Percentiles rank a stretch among this genome's conserved stretches.
phyloP scores from a whole-genome alignment of 2,113 vertebrate species.

The Nettapus auritus region DNA sequence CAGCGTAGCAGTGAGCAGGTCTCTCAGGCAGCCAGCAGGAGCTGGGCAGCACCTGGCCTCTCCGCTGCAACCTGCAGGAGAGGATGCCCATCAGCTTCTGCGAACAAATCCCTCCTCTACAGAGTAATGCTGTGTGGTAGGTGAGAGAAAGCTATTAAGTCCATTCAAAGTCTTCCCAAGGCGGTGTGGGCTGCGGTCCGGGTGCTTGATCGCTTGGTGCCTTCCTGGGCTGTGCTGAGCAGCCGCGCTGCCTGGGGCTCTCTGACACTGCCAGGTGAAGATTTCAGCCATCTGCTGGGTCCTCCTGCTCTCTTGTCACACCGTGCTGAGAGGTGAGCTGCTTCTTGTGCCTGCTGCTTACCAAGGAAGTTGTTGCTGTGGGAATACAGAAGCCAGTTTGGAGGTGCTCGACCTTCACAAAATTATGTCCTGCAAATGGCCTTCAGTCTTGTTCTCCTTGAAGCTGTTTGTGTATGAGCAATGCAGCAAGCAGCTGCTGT shows the following conservation, averaged over 20 bases:
- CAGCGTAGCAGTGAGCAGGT: background rate
- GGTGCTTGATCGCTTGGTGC: background rate
- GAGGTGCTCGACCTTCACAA: background rate
- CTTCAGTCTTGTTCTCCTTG: background rate
- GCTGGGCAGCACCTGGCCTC: background rate
- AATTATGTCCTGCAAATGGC: background rate
- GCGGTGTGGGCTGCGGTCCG: background rate
- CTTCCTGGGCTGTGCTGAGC: background rate
- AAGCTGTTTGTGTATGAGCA: background rate
- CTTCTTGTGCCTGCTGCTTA: background rate
- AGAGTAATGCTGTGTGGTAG: background rate
- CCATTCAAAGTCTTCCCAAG: background rate
- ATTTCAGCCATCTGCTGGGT: background rate
- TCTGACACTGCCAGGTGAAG: background rate
- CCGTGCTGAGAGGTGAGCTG: background rate
- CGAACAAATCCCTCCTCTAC: background rate
- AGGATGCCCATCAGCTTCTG: background rate
- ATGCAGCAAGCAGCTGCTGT: background rate
- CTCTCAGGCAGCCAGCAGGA: background rate
- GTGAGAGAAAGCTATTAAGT: background rate
- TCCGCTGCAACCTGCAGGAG: accelerated
- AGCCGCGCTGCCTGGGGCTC: background rate
- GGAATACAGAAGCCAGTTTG: background rate
- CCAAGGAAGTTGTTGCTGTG: background rate
- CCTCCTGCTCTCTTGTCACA: background rate